Percentiles rank a stretch among this genome's conserved stretches.
These are phyloP conservation scores for Pterostichus niger DNA, from an alignment of 2,888 invertebrate genomes.

Conservation along the genomic window DNA sequence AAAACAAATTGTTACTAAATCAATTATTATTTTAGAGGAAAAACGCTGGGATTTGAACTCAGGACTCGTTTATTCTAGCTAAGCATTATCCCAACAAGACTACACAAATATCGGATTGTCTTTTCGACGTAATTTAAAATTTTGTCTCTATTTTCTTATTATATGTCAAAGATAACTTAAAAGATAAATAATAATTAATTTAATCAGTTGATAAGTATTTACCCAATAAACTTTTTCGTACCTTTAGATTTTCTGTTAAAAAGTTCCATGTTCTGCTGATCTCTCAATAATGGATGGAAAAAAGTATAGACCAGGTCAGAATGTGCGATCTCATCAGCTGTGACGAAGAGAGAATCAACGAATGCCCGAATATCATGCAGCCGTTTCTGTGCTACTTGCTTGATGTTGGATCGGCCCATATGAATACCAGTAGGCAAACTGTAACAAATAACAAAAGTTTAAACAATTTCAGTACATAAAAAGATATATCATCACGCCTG, in stretches of 20 bases:
- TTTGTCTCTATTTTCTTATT: too few species aligned
- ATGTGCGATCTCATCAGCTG: constrained; percentile 96
- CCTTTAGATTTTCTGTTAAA: constrained; percentile 89
- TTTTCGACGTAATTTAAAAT: too few species aligned
- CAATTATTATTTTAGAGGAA: too few species aligned
- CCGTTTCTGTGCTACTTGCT: constrained; percentile 96
- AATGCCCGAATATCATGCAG: constrained; percentile 93
- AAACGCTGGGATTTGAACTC: too few species aligned
- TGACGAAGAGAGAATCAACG: constrained; percentile 89
- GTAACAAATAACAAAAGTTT: constrained; percentile 70
- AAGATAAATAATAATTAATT: constrained; percentile 7
- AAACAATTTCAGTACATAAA: neutral
- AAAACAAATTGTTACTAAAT: too few species aligned
- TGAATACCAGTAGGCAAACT: constrained; percentile 87
- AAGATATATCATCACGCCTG: too few species aligned
- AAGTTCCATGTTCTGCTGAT: constrained; percentile 94
- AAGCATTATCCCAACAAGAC: too few species aligned
- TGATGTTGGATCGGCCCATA: constrained; percentile 95
- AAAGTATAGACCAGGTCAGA: constrained; percentile 98
- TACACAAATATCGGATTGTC: too few species aligned
- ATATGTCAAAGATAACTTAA: neutral
- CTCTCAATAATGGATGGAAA: constrained; percentile 96
- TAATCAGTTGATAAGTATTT: neutral
- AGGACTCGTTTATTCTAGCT: too few species aligned
- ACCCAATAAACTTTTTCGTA: too few species aligned